Evolutionary conservation across 2,888 invertebrate genomes (phyloP).

Genomic region (Caenorhabditis sinica): DNA sequence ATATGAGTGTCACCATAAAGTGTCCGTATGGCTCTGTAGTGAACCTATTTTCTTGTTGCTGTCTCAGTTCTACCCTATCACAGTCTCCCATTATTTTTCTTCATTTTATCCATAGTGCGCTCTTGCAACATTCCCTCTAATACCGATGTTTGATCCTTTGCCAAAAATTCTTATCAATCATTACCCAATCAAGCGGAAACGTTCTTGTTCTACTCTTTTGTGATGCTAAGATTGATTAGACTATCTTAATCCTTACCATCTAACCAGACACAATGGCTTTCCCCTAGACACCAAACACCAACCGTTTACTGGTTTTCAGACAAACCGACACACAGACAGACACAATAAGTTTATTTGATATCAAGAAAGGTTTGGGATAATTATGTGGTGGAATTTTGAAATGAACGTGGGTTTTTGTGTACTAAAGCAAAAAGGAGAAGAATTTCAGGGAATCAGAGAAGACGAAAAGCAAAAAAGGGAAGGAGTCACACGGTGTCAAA

Average conservation of each 20-base stretch:
- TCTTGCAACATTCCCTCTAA: too few relatives aligned
- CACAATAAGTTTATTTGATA: slow-evolving; percentile 1
- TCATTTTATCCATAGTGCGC: too few relatives aligned
- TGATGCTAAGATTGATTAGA: slow-evolving; percentile 12
- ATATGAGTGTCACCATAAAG: too few relatives aligned
- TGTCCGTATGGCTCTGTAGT: too few relatives aligned
- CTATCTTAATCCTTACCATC: not conserved
- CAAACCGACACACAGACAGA: not conserved
- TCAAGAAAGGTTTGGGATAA: not conserved
- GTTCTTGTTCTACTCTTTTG: not conserved
- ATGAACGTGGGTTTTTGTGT: not conserved
- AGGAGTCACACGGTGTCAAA: slow-evolving; percentile 32
- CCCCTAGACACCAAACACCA: not conserved
- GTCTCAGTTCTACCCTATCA: too few relatives aligned
- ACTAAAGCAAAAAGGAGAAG: not conserved
- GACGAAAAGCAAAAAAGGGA: not conserved
- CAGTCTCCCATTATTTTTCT: too few relatives aligned
- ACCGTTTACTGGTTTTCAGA: not conserved
- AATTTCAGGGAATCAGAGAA: too few relatives aligned
- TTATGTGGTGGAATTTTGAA: not conserved
- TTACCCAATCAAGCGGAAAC: not conserved
- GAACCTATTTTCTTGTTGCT: too few relatives aligned
- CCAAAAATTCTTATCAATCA: not conserved
- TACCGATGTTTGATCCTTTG: not conserved
- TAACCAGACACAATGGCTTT: not conserved